Evolutionary conservation across 2,113 vertebrate species (phyloP).

Genomic region (Silurus glanis): DNA sequence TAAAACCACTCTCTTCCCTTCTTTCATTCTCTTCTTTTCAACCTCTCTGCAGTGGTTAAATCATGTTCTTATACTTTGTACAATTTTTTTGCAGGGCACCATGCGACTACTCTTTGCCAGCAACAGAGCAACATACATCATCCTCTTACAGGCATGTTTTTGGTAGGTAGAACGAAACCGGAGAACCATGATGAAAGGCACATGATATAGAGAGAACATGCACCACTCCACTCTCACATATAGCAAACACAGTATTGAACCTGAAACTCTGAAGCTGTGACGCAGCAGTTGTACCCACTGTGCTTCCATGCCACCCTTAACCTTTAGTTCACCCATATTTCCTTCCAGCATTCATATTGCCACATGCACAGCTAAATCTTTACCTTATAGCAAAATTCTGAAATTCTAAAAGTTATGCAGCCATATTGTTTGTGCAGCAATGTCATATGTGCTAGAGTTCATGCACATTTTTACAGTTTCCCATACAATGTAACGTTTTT

Average conservation of each 20-base stretch:
- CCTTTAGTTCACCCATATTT: constrained; percentile 1
- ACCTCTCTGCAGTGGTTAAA: too few species aligned
- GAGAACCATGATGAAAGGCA: neutral
- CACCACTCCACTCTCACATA: too few species aligned
- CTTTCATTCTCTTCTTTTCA: too few species aligned
- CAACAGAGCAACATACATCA: neutral
- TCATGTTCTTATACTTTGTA: too few species aligned
- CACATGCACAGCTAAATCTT: neutral
- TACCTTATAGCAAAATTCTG: neutral
- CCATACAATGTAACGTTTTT: neutral
- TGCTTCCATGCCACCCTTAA: neutral
- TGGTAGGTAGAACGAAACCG: neutral
- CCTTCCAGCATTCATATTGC: neutral
- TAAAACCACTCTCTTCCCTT: too few species aligned
- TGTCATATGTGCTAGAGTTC: neutral
- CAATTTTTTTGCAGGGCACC: too few species aligned
- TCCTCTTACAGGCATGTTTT: neutral
- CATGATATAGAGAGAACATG: neutral
- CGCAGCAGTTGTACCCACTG: neutral
- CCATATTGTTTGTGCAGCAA: neutral
- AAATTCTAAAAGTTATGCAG: neutral
- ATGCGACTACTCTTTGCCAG: too few species aligned
- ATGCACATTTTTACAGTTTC: neutral
- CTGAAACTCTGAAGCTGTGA: neutral
- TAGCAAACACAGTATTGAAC: neutral